These are phyloP conservation scores for Asarcornis scutulata DNA, from an alignment of 2,113 vertebrate genomes.

Conservation along the genomic window DNA sequence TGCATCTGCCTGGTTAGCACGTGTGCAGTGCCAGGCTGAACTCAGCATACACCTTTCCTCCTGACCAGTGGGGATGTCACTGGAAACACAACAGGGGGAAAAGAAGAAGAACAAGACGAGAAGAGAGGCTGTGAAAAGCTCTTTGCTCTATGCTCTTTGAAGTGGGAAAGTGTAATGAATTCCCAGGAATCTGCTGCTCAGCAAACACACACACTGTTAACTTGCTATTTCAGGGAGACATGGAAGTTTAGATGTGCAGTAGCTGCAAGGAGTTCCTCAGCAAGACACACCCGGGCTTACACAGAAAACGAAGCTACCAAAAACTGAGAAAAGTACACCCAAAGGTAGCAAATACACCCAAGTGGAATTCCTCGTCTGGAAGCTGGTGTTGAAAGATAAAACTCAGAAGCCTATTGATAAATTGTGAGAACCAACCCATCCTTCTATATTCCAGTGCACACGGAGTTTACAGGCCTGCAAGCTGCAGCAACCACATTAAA, in stretches of 20 bases:
- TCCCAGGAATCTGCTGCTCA: not conserved
- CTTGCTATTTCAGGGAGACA: fast-evolving
- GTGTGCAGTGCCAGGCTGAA: not conserved
- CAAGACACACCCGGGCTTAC: fast-evolving
- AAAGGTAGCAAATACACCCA: fast-evolving
- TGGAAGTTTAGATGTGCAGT: not conserved
- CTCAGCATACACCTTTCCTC: not conserved
- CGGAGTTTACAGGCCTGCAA: not conserved
- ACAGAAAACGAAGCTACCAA: not conserved
- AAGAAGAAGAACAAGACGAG: not conserved
- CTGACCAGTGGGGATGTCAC: not conserved
- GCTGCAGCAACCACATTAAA: not conserved
- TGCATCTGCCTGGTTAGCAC: not conserved
- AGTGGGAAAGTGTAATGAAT: not conserved
- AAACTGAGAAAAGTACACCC: not conserved
- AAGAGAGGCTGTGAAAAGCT: not conserved
- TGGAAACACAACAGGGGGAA: not conserved
- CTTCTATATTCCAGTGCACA: not conserved
- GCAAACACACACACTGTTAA: not conserved
- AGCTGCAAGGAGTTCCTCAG: not conserved
- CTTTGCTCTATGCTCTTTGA: not conserved
- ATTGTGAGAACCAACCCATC: not conserved
- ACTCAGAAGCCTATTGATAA: not conserved
- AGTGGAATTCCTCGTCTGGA: not conserved
- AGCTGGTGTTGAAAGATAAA: not conserved